Evolutionary conservation across 2,888 invertebrate species (phyloP).

Genomic region (Napeogenes sylphis): DNA sequence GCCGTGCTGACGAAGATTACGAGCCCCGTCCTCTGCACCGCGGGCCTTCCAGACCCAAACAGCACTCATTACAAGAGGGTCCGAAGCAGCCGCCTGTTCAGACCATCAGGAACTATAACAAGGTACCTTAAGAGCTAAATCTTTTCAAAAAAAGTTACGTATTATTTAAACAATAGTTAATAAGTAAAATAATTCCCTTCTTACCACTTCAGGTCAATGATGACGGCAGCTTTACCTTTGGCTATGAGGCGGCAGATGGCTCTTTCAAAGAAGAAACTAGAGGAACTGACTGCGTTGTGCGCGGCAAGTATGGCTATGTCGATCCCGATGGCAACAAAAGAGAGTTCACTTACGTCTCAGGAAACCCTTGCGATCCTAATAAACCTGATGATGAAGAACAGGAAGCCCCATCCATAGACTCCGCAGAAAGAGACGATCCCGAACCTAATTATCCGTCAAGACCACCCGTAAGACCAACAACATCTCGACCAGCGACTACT

Average conservation of each 20-base stretch:
- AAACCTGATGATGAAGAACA: slow-evolving; percentile 84
- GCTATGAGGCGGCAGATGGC: slow-evolving; percentile 90
- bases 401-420: slow-evolving; percentile 73
- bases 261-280: slow-evolving; percentile 92
- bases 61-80: slow-evolving; percentile 61
- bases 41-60: slow-evolving; percentile 43
- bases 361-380: slow-evolving; percentile 91
- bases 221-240: slow-evolving; percentile 90
- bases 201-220: slow-evolving; percentile 79
- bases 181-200: not conserved
- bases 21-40: slow-evolving; percentile 54
- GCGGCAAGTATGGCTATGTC: slow-evolving; percentile 91
- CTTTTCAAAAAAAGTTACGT: not conserved
- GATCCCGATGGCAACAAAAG: slow-evolving; percentile 92
- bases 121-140: slow-evolving; percentile 49
- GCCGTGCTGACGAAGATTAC: slow-evolving; percentile 62
- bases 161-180: not conserved
- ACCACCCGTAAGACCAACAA: slow-evolving; percentile 66
- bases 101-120: slow-evolving; percentile 89
- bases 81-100: slow-evolving; percentile 86
- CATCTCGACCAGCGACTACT: slow-evolving; percentile 79
- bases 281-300: slow-evolving; percentile 90
- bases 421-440: slow-evolving; percentile 79
- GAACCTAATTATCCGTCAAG: slow-evolving; percentile 79
- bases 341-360: slow-evolving; percentile 91